These are phyloP conservation scores for Ctenoplectra terminalis DNA, from an alignment of 1,140 invertebrate species.

Conservation along the genomic window DNA sequence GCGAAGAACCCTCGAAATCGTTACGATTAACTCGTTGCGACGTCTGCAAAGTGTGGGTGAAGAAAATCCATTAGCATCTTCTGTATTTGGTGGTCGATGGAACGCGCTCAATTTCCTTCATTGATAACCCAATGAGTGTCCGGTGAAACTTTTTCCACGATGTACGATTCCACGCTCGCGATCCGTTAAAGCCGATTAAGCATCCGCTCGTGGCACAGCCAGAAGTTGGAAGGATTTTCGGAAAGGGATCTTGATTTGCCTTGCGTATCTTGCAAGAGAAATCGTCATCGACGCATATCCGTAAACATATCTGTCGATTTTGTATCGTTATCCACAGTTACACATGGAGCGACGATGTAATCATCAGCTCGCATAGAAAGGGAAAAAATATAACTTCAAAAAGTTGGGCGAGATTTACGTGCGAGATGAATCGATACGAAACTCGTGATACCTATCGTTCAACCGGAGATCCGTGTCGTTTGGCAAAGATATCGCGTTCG, in stretches of 20 bases:
- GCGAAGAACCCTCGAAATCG: constrained; percentile 40
- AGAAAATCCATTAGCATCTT: constrained; percentile 27
- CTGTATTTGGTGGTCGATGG: neutral
- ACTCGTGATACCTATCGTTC: constrained; percentile 19
- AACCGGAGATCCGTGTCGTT: neutral
- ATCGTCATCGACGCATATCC: constrained; percentile 10
- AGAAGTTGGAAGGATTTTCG: neutral
- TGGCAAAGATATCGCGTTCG: neutral
- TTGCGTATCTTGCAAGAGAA: neutral
- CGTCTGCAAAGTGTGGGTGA: neutral
- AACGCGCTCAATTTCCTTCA: constrained; percentile 14
- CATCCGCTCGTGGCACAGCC: neutral
- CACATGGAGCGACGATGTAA: neutral
- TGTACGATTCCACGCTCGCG: neutral
- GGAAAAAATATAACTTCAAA: constrained; percentile 14
- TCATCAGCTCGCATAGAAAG: too few relatives aligned
- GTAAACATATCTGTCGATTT: constrained; percentile 16
- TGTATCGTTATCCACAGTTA: constrained; percentile 5
- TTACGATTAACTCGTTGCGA: constrained; percentile 5
- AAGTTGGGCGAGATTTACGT: constrained; percentile 43
- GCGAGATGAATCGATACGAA: constrained; percentile 26
- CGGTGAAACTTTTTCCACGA: constrained; percentile 18
- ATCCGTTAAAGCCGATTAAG: constrained; percentile 22
- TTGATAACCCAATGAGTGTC: constrained; percentile 3
- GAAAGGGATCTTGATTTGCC: too few relatives aligned